A percentile compares a stretch with the other conserved stretches of the same genome.
These are phyloP conservation scores for Orussus abietinus DNA, from an alignment of 1,140 invertebrate species.

Conservation along the genomic window DNA sequence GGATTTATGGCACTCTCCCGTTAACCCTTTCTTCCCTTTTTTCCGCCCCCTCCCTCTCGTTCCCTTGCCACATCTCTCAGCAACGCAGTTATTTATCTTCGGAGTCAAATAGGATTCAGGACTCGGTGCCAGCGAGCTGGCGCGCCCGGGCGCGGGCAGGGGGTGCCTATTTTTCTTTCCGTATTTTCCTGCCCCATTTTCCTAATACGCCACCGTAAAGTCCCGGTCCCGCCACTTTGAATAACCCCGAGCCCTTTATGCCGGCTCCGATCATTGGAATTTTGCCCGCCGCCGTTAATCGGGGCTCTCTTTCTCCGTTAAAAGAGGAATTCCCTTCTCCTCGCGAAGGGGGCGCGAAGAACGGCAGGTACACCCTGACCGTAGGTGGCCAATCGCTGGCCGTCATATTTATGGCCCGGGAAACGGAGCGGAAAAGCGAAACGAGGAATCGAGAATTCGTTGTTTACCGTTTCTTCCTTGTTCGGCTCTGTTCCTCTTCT, in stretches of 20 bases:
- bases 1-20: no score
- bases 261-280: no score
- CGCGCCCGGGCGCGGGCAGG: neutral
- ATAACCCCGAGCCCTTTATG: no score
- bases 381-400: no score
- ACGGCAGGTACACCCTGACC: no score
- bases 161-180: neutral
- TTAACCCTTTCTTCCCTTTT: no score
- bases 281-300: no score
- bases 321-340: no score
- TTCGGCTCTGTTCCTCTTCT: constrained; percentile 3
- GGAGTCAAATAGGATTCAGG: neutral
- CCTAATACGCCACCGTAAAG: neutral
- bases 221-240: no score
- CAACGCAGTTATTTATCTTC: constrained; percentile 6
- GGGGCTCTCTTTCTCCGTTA: no score
- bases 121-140: neutral
- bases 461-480: constrained; percentile 14
- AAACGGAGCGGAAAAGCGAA: constrained; percentile 20
- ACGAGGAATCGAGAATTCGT: constrained; percentile 22
- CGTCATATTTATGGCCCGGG: constrained; percentile 21
- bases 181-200: constrained; percentile 1
- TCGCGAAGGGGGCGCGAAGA: no score
- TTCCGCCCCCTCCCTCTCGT: neutral
- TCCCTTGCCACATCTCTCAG: neutral